phyloP scores from a whole-genome alignment of 2,113 vertebrate genomes.

The Ifrita kowaldi region DNA sequence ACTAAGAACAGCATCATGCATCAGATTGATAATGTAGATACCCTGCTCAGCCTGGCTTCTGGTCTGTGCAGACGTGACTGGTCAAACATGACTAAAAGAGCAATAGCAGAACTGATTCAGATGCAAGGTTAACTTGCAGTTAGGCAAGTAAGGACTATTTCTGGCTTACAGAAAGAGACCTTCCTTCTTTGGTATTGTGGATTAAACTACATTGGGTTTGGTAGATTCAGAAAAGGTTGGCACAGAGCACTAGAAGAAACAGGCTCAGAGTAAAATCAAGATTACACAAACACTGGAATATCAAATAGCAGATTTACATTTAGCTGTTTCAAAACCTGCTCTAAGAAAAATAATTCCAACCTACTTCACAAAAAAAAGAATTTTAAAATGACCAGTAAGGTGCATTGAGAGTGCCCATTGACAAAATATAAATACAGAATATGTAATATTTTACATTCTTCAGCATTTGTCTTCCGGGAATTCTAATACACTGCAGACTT shows the following conservation, averaged over 20 bases:
- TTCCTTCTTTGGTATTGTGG: constrained; percentile 1
- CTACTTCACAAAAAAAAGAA: not conserved
- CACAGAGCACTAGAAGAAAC: not conserved
- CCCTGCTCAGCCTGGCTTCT: not conserved
- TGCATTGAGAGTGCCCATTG: not conserved
- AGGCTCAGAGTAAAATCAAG: not conserved
- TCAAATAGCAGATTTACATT: not conserved
- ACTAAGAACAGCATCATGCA: accelerated
- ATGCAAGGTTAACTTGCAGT: not conserved
- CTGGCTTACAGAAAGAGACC: not conserved
- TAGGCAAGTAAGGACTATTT: not conserved
- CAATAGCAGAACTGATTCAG: not conserved
- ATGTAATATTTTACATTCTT: constrained; percentile 17
- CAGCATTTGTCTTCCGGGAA: not conserved
- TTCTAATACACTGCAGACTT: not conserved
- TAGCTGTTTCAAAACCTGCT: not conserved
- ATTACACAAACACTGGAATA: not conserved
- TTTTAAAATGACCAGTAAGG: not conserved
- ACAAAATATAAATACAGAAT: not conserved
- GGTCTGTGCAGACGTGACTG: not conserved
- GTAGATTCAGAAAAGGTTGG: not conserved
- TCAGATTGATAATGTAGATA: not conserved
- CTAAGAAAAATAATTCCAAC: not conserved
- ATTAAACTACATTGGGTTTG: not conserved
- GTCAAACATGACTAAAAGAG: not conserved